Base-by-base conservation (phyloP, 2,888 invertebrate genomes). In the Eurytoma adleriae region DNA sequence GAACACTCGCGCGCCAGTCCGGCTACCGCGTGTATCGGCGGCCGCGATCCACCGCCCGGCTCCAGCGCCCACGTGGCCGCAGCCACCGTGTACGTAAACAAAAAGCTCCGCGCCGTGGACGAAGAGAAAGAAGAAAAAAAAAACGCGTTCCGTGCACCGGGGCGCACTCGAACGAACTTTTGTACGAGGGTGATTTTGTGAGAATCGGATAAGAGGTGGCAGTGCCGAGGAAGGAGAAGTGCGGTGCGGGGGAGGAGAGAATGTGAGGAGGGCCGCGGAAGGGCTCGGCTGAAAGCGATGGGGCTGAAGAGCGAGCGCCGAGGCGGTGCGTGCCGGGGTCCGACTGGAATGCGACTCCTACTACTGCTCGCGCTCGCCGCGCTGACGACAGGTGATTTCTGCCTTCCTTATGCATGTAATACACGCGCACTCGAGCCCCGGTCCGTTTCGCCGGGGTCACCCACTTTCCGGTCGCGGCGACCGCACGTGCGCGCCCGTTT, bases 281-380 rank as follows among this genome's bases (percentile, higher is more conserved):
- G 64, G 48, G 75, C 54, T 64, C 70, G 27, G 50, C 66, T 27
- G 80, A 56, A 69, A 79, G 69, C 76, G 72, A 16, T 27, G 14
- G 13, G 18, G 12, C 83, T 83, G 84, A 86, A 85, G 80, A 10
- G 40, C 4, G 40, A 40, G 82, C 82, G 81, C 81, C 84, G 83
- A 50, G 52, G 12, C 82, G 85, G 86, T 86, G 85, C 86, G 84
- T 86, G 85, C 84, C 84, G 79, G 84, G 16, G 89, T 85, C 87
- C 84, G 87, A 86, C 86, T 84, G 87, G 85, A 87, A 89, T 89
- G 88, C 86, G 87, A 83, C 86, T 88, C 77, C 83, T 83, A 82
- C 85, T 81, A 84, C 82, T 40, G 81, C 77, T 88, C 72, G 85
- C 88, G 80, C 85, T 82, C 85, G 83, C 85, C 79, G 79, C 85